phyloP scores from a whole-genome alignment of 2,888 invertebrate genomes.

The Leistus spinibarbis region DNA sequence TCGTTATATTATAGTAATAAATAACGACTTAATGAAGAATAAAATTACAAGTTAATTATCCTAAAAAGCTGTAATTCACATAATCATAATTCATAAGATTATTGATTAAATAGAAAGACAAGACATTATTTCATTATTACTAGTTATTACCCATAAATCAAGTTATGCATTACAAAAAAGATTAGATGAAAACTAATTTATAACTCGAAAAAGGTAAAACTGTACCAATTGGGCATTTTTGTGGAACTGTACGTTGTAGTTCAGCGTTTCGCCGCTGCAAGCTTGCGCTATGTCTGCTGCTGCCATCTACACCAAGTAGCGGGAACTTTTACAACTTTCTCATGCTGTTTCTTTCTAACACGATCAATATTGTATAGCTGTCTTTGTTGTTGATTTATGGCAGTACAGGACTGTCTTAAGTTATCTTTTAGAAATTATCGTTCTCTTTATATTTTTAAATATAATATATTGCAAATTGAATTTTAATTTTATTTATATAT shows the following conservation, averaged over 20 bases:
- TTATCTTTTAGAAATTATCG: no score
- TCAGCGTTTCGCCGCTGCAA: slow-evolving; percentile 43
- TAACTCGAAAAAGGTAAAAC: not conserved
- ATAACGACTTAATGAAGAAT: not conserved
- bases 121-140: not conserved
- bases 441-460: no score
- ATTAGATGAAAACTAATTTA: not conserved
- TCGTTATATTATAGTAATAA: not conserved
- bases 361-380: slow-evolving; percentile 17
- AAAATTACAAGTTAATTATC: not conserved
- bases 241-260: slow-evolving; percentile 35
- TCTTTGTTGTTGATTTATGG: slow-evolving; percentile 24
- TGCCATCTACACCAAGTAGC: slow-evolving; percentile 43
- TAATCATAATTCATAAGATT: not conserved
- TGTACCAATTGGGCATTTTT: not conserved
- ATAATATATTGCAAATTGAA: no score
- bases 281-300: slow-evolving; percentile 40
- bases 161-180: not conserved
- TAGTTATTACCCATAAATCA: not conserved
- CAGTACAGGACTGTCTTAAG: slow-evolving; percentile 2
- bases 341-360: slow-evolving; percentile 6
- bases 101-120: not conserved
- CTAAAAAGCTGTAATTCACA: not conserved
- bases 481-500: no score
- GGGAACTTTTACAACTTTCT: slow-evolving; percentile 41